Evolutionary conservation across 1,140 invertebrate genomes (phyloP), one percentile per base, ranked within the genome.

Genomic region (Anoplophora glabripennis): DNA sequence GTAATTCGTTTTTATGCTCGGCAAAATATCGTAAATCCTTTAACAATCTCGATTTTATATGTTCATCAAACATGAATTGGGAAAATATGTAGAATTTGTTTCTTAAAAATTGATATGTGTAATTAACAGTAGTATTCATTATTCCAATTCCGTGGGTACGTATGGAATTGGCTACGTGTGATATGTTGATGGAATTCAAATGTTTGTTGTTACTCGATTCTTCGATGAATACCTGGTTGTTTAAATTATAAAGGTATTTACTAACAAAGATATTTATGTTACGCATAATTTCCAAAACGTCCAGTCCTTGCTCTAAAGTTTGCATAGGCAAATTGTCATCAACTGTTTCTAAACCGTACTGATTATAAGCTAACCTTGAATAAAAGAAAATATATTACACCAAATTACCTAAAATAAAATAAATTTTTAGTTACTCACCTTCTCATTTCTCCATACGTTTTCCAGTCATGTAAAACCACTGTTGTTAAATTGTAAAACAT

Each of bases 401-500:
- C 15, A 11, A n/a, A 42, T 28, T 51, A 44, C 17, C n/a, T n/a
- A n/a, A 48, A 51, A 54, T 44, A 5, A 14, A 61, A 11, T 44
- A 35, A 5, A 15, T 15, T 42, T 41, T 17, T 21, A 33, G 57
- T 42, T 10, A 17, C 14, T 36, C 60, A 71, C 70, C 90, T 87
- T 61, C 94, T 84, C 96, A 99, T 99, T 76, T 95, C 93, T 35
- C 90, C 88, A 74, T 98, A 99, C 0, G 94, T 96, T 76, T 92
- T 92, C 94, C 96, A 99, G 77, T 99, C 94, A 69, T 98, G 95
- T 12, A 98, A 78, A 12, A 96, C 94, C 33, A 99, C 94, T 1
- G 96, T 96, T 0, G 96, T 98, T 66, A 99, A 80, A 78, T 99
- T 98, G 77, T 99, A 99, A 77, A 98, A 99, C 62, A 92, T 97